Percentiles rank a stretch among this genome's conserved stretches.
phyloP scores from a whole-genome alignment of 2,888 invertebrate species.

The Agelastica alni region DNA sequence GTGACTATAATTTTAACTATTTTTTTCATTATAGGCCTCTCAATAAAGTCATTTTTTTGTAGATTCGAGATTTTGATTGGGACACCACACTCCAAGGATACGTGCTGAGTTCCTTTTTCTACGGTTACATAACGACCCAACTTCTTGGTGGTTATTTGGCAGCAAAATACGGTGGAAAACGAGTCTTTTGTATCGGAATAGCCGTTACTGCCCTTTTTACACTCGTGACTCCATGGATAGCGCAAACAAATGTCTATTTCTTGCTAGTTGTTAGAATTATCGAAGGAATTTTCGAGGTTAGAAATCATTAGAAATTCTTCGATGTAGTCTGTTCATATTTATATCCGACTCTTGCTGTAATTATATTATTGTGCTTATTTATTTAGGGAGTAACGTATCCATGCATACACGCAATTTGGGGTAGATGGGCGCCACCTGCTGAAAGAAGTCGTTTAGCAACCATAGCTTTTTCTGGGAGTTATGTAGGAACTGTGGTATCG shows the following conservation, averaged over 20 bases:
- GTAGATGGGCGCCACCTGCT: conserved; percentile 79
- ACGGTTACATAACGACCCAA: conserved; percentile 85
- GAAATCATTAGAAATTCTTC: too few relatives aligned
- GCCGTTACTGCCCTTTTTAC: conserved; percentile 79
- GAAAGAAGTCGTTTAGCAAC: conserved; percentile 81
- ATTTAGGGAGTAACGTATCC: conserved; percentile 75
- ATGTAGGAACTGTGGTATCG: conserved; percentile 82
- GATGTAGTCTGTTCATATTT: too few relatives aligned
- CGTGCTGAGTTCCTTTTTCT: conserved; percentile 86
- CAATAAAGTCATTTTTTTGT: conserved; percentile 22
- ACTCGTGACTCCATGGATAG: conserved; percentile 77
- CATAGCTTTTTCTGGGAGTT: conserved; percentile 83
- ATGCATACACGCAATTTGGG: conserved; percentile 83
- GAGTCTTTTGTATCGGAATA: conserved; percentile 78
- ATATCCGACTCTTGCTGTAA: too few relatives aligned
- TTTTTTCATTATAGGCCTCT: too few relatives aligned
- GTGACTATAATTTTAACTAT: too few relatives aligned
- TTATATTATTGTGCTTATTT: too few relatives aligned
- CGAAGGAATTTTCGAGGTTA: conserved; percentile 50
- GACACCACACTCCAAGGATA: conserved; percentile 75
- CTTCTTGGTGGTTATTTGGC: conserved; percentile 84
- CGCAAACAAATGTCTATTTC: conserved; percentile 70
- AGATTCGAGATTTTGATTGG: conserved; percentile 82
- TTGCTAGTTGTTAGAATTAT: conserved; percentile 69
- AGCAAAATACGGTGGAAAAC: conserved; percentile 82